Percentiles rank a stretch among this genome's conserved stretches.
These are phyloP conservation scores for Nautilus pompilius DNA, from an alignment of 1,140 invertebrate species.

Conservation along the genomic window DNA sequence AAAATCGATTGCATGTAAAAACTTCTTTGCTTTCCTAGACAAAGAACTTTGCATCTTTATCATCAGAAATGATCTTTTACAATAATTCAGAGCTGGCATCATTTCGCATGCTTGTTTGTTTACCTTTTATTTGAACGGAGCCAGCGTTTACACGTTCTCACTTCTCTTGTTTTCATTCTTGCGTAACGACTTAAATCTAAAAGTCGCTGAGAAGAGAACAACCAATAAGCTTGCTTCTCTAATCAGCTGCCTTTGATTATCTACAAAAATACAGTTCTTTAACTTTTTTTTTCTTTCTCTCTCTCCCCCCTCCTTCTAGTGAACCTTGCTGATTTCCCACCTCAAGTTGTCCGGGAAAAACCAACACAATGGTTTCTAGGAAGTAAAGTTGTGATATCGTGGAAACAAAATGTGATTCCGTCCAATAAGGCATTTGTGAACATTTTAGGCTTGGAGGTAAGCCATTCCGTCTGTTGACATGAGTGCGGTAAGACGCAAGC, in stretches of 20 bases:
- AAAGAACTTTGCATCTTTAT: too few species aligned
- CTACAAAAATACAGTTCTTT: too few species aligned
- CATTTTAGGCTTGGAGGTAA: constrained; percentile 24
- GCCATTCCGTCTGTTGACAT: not conserved
- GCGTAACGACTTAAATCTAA: too few species aligned
- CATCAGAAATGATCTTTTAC: too few species aligned
- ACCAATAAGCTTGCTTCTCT: too few species aligned
- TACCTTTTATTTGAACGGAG: not conserved
- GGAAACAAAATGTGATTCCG: constrained; percentile 17
- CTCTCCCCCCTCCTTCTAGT: constrained; percentile 17
- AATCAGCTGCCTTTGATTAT: too few species aligned
- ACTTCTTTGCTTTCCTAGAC: too few species aligned
- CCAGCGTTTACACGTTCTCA: not conserved
- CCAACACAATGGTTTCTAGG: constrained; percentile 19
- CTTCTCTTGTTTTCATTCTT: not conserved
- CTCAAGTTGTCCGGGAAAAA: constrained; percentile 18
- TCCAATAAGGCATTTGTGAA: constrained; percentile 16
- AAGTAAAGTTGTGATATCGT: constrained; percentile 12
- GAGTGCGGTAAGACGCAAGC: too few species aligned
- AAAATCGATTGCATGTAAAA: too few species aligned
- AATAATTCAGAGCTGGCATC: too few species aligned
- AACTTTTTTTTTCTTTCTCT: not conserved
- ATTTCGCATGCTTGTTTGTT: not conserved
- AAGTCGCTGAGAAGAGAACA: too few species aligned
- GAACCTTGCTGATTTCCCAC: constrained; percentile 19